Conservation (phyloP, 2,888 invertebrate species). For the Nebria brevicollis region DNA sequence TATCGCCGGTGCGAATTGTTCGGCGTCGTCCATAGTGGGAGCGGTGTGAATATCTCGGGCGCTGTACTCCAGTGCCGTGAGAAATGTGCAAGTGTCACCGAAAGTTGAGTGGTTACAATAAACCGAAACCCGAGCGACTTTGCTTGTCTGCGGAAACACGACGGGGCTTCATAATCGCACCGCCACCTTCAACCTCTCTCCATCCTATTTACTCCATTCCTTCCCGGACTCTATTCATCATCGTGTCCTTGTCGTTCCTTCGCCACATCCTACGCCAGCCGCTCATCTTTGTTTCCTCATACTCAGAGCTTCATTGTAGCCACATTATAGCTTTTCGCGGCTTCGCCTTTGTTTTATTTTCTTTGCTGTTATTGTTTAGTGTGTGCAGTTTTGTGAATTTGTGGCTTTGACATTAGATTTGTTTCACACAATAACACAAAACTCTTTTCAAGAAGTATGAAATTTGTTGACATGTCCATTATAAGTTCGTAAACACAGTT, state of each 20-base stretch:
- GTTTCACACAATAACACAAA: too few species aligned
- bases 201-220: neutral
- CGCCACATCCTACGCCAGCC: neutral
- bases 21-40: neutral
- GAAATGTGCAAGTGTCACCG: constrained; percentile 45
- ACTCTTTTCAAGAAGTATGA: too few species aligned
- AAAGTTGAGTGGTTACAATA: constrained; percentile 46
- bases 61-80: constrained; percentile 25
- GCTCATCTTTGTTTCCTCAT: constrained; percentile 2
- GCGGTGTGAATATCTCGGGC: neutral
- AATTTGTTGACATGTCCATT: too few species aligned
- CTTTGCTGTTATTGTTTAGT: constrained; percentile 30
- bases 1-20: constrained; percentile 31
- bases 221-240: neutral
- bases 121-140: constrained; percentile 45
- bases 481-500: too few species aligned
- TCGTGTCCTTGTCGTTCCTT: neutral
- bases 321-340: neutral
- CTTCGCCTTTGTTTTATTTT: constrained; percentile 36
- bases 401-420: too few species aligned
- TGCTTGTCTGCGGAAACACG: constrained; percentile 44
- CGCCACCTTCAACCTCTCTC: constrained; percentile 9
- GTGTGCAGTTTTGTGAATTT: too few species aligned
- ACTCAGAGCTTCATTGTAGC: neutral
- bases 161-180: constrained; percentile 41